These are phyloP conservation scores for Chymomyza caudatula DNA, from an alignment of 2,888 invertebrate species.

Conservation along the genomic window DNA sequence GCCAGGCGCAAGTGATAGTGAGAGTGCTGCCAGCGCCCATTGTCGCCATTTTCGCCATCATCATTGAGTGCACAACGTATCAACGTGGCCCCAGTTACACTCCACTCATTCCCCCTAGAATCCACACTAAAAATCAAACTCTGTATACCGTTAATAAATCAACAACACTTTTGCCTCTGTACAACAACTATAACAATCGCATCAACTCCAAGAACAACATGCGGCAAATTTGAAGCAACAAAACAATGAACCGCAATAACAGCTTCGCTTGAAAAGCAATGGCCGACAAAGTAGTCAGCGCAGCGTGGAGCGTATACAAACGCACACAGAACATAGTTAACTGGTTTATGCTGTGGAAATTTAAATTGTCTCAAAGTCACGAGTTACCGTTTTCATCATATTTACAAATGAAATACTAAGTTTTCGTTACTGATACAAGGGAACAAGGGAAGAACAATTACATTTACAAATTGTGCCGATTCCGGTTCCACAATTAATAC, in stretches of 20 bases:
- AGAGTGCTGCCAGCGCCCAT: not conserved
- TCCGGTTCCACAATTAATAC: too few relatives aligned
- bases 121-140: constrained; percentile 23
- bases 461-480: too few relatives aligned
- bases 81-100: constrained; percentile 32
- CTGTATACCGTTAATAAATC: constrained; percentile 73
- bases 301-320: not conserved
- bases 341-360: not conserved
- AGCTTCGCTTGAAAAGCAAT: constrained; percentile 21
- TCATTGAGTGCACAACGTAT: constrained; percentile 59
- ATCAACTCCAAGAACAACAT: constrained; percentile 46
- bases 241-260: constrained; percentile 67
- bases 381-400: too few relatives aligned
- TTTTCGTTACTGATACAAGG: too few relatives aligned
- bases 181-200: too few relatives aligned
- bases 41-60: constrained; percentile 24
- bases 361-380: too few relatives aligned
- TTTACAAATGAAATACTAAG: too few relatives aligned
- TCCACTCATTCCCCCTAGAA: constrained; percentile 12
- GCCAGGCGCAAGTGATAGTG: not conserved
- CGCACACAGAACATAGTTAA: not conserved
- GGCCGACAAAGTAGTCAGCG: constrained; percentile 2
- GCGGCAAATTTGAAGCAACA: constrained; percentile 54
- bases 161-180: constrained; percentile 72
- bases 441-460: too few relatives aligned